phyloP scores from a whole-genome alignment of 2,113 vertebrate genomes.

The Urocynchramus pylzowi region DNA sequence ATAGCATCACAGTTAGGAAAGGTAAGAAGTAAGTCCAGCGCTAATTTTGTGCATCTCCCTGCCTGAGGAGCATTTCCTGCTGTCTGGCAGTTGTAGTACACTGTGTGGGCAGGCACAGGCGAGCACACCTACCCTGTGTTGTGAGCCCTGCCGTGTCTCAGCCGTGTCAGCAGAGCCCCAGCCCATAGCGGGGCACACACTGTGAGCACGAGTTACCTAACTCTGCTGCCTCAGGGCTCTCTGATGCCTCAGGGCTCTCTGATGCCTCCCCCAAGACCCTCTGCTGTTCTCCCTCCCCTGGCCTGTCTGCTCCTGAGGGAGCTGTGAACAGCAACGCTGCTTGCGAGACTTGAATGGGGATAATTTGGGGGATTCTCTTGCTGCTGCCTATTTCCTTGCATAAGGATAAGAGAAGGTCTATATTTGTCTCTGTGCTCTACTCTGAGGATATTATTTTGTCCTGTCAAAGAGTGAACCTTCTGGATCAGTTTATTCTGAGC shows the following conservation, averaged over 20 bases:
- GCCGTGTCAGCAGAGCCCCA: not conserved
- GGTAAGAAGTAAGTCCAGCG: not conserved
- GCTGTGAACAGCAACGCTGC: not conserved
- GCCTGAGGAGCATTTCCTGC: not conserved
- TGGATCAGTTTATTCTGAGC: not conserved
- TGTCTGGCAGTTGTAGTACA: not conserved
- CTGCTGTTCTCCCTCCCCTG: not conserved
- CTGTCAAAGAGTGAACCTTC: not conserved
- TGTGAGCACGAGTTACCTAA: not conserved
- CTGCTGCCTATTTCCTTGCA: not conserved
- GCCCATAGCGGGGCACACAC: rapidly evolving
- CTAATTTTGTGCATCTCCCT: not conserved
- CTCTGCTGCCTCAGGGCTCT: not conserved
- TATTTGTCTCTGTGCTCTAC: not conserved
- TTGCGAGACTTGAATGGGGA: not conserved
- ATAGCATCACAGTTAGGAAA: not conserved
- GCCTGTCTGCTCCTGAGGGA: not conserved
- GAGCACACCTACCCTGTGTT: rapidly evolving
- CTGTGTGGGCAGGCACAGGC: not conserved
- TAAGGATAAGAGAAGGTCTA: not conserved
- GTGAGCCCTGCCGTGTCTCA: not conserved
- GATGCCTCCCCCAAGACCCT: not conserved
- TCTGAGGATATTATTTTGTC: not conserved
- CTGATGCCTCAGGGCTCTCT: not conserved
- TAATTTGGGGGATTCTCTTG: not conserved